Conservation (phyloP, 2,113 vertebrate genomes). For the Syngnathus floridae region DNA sequence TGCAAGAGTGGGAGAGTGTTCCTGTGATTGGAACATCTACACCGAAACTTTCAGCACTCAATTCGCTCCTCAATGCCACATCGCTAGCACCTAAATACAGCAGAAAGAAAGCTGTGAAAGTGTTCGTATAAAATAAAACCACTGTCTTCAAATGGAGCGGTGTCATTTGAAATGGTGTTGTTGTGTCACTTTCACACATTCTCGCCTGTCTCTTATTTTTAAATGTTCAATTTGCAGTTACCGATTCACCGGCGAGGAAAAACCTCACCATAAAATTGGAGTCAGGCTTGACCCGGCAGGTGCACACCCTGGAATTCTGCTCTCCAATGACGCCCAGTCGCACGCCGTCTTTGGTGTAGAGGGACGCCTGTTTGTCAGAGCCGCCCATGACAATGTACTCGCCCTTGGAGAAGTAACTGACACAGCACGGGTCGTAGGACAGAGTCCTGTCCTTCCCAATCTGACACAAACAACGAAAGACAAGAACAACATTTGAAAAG, state of each 20-base stretch:
- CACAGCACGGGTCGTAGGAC: conserved; percentile 90
- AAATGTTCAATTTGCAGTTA: neutral
- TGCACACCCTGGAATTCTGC: conserved; percentile 93
- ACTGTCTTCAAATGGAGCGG: conserved; percentile 11
- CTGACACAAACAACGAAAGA: conserved; percentile 60
- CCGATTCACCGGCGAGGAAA: neutral
- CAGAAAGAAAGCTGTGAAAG: conserved; percentile 24
- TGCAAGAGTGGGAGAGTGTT: conserved; percentile 55
- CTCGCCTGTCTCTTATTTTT: conserved; percentile 2
- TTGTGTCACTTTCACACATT: conserved; percentile 11
- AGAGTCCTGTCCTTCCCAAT: conserved; percentile 87
- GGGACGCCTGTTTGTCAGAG: conserved; percentile 89
- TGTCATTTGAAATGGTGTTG: neutral
- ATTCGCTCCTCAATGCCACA: conserved; percentile 29
- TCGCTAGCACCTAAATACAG: conserved; percentile 45
- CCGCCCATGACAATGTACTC: conserved; percentile 92
- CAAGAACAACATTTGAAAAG: conserved; percentile 19
- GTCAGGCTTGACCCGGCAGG: conserved; percentile 88
- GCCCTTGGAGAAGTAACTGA: conserved; percentile 94
- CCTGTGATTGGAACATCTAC: conserved; percentile 17
- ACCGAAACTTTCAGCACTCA: conserved; percentile 39
- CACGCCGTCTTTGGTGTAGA: conserved; percentile 93
- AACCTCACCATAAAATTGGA: conserved; percentile 92
- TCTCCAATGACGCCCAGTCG: conserved; percentile 85
- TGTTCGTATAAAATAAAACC: conserved; percentile 35